Percentiles rank a stretch among this genome's conserved stretches.
phyloP scores from a whole-genome alignment of 2,113 vertebrate species.

The Sylvia atricapilla region DNA sequence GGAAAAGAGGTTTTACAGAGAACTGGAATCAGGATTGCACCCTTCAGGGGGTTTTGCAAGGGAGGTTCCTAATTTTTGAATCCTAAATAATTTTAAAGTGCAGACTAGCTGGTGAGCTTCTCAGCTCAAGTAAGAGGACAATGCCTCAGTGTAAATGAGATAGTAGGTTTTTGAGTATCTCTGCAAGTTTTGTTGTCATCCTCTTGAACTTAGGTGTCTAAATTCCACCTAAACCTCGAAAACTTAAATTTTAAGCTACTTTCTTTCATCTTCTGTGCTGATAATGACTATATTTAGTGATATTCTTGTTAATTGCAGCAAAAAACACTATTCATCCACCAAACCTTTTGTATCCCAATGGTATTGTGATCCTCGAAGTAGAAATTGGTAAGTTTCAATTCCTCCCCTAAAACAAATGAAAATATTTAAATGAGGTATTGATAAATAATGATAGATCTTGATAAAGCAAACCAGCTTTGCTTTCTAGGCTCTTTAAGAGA shows the following conservation, averaged over 20 bases:
- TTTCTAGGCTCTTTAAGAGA: not conserved
- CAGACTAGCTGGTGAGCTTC: not conserved
- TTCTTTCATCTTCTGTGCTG: not conserved
- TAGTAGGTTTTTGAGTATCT: not conserved
- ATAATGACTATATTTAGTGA: not conserved
- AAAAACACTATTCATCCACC: slow-evolving; percentile 59
- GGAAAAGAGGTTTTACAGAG: not conserved
- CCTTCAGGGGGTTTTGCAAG: not conserved
- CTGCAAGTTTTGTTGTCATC: not conserved
- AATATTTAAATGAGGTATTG: not conserved
- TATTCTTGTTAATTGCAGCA: slow-evolving; percentile 59
- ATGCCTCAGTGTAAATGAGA: not conserved
- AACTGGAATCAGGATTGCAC: not conserved
- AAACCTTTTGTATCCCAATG: slow-evolving; percentile 62
- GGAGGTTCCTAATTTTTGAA: not conserved
- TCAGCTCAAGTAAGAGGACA: not conserved
- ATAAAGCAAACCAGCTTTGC: not conserved
- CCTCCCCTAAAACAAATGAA: not conserved
- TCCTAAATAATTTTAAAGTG: not conserved
- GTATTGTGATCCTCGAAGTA: slow-evolving; percentile 49
- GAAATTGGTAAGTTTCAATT: slow-evolving; percentile 71
- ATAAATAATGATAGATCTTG: not conserved
- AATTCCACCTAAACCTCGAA: not conserved
- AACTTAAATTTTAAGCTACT: not conserved
- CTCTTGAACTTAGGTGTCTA: not conserved